Evolutionary conservation across 2,113 vertebrate genomes (phyloP).

Genomic region (Apistogramma diplotaenia): DNA sequence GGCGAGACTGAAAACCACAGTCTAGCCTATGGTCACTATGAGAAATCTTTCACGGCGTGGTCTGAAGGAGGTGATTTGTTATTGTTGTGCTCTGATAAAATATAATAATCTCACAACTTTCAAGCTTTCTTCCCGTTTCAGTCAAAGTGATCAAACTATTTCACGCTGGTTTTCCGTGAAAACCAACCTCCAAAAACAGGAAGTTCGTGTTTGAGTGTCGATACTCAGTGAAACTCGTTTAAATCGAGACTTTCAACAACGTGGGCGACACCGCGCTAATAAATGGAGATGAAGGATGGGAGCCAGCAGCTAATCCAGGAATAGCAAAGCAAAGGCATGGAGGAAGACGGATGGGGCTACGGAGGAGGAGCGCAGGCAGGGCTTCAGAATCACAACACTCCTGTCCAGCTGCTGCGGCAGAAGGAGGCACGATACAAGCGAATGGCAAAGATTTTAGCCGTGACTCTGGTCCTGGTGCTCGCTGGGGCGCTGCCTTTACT

Average conservation of each 20-base stretch:
- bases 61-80: not conserved
- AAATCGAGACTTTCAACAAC: constrained; percentile 24
- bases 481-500: not conserved
- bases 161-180: not conserved
- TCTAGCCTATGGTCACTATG: not conserved
- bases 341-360: not conserved
- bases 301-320: not conserved
- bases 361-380: not conserved
- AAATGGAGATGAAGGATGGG: constrained; percentile 16
- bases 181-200: not conserved
- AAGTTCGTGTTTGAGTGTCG: not conserved
- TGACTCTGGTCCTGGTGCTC: not conserved
- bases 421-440: accelerated
- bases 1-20: not conserved
- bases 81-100: not conserved
- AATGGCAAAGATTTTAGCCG: accelerated
- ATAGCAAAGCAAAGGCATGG: constrained; percentile 9
- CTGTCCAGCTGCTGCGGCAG: not conserved
- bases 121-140: not conserved
- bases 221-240: constrained; percentile 16
- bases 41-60: not conserved
- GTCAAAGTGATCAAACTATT: not conserved
- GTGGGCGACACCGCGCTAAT: constrained; percentile 41
- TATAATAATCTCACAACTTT: not conserved
- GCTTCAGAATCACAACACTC: not conserved